Evolutionary conservation across 2,888 invertebrate species (phyloP), one percentile per base, ranked within the genome.

Genomic region (Sarcophaga subvicina): DNA sequence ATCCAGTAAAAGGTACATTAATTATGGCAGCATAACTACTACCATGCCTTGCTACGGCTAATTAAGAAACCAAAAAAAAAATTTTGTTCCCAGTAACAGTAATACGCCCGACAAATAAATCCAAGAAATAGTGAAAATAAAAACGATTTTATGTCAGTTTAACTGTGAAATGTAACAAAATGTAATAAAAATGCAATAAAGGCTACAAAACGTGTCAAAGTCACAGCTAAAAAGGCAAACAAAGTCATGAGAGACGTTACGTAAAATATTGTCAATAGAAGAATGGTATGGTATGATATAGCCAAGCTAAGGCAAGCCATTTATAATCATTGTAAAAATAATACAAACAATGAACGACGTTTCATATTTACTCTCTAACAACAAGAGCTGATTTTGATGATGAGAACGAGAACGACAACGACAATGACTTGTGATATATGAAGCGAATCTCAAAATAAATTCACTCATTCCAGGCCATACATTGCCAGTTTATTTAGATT

Each of bases 191-290:
- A 90, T 91, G 90, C 88, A 91, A 91, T 91, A 91, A 91, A 92
- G 91, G 14, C 89, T 90, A 90, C 90, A 90, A 91, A 92, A 91
- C 92, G 92, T 92, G 92, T 92, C 92, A 92, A 92, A 92, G 92
- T 92, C 92, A 92, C 91, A 89, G 88, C 92, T 91, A 89, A 91
- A 87, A 87, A 86, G 89, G 89, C 88, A 80, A 84, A 81, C 64
- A 71, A 81, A 75, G 64, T 67, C 79, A 76, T 75, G 76, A 80
- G 79, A 80, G 67, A 37, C 37, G 37, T 37, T 37, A 10, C 8
- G 37, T 37, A 37, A 37, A 37, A 10, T 37, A 37, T 37, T 37
- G 67, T 14, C 64, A 67, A 20, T 45, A 37, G 45, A 37, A 8
- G 37, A 2, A 10, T 0, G 37, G 37, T 37, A 37, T 67, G 66